These are phyloP conservation scores for Seriola aureovittata DNA, from an alignment of 2,113 vertebrate species.

Conservation along the genomic window DNA sequence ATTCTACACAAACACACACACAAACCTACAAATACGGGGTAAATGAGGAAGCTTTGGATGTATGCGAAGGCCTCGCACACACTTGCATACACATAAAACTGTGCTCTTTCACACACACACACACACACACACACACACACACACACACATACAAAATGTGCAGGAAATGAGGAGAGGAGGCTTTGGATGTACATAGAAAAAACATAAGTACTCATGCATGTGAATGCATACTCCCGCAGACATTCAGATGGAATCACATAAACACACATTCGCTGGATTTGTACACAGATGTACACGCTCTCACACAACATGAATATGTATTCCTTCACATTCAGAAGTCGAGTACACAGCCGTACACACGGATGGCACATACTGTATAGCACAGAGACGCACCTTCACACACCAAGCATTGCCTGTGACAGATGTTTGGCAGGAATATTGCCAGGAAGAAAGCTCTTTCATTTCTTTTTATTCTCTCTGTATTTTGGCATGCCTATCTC, in stretches of 20 bases:
- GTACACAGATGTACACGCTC: constrained; percentile 57
- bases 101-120: constrained; percentile 29
- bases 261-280: constrained; percentile 50
- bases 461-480: constrained; percentile 79
- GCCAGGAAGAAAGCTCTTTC: constrained; percentile 80
- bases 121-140: constrained; percentile 32
- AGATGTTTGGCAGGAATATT: constrained; percentile 83
- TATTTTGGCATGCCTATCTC: constrained; percentile 83
- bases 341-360: constrained; percentile 48
- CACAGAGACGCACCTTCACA: constrained; percentile 64
- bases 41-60: constrained; percentile 71
- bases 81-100: constrained; percentile 28
- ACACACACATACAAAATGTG: constrained; percentile 57
- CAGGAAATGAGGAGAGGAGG: constrained; percentile 73
- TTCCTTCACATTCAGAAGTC: constrained; percentile 53
- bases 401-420: constrained; percentile 77
- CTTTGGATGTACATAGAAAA: constrained; percentile 61
- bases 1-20: constrained; percentile 46
- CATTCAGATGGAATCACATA: constrained; percentile 58
- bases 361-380: constrained; percentile 58
- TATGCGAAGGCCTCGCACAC: constrained; percentile 47
- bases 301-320: constrained; percentile 73
- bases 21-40: constrained; percentile 59
- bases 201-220: constrained; percentile 49
- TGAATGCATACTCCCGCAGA: constrained; percentile 64